Evolutionary conservation across 2,797 vertebrate genomes (phyloP), one percentile per base, ranked within the genome.

Genomic region (Onychomys torridus): DNA sequence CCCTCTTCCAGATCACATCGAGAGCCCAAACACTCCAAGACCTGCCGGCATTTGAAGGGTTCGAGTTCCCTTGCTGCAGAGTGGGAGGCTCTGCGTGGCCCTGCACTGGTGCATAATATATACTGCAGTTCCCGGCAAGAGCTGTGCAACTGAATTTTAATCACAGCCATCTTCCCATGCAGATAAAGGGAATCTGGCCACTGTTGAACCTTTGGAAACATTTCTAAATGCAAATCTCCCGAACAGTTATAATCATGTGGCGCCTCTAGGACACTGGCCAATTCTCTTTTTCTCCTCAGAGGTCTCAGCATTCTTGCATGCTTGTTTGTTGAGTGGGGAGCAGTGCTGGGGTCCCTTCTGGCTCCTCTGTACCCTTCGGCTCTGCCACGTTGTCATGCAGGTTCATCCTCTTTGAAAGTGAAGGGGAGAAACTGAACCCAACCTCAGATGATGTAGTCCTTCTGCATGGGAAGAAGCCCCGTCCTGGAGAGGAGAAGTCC

Each of bases 91-190:
- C 82, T 63, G 49, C 63, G 29, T 1, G 2, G 90, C 43, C 43
- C 25, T 43, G 40, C 23, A 9, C 13, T 43, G 37, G n/a, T 29
- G 49, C 25, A 27, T 32, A 59, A 46, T 46, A 52, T 9, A 2
- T 12, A 27, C 83, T 69, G 83, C 61, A 6, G 93, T 91, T 91
- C 40, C 43, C 49, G 52, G 94, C 34, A n/a, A 63, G 94, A 95
- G 86, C 52, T 46, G 6, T 77, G 79, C 27, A 40, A 69, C 89
- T 94, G 87, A 89, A 94, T 93, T 94, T 93, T 90, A 97, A 85
- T 84, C 93, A 85, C 37, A 46, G 83, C 16, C 5, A 23, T 63
- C 71, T 19, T 23, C 75, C 65, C 34, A 10, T 17, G 40, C 14
- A 17, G 76, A 81, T 52, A 12, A 89, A 46, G 9, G 32, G 69